These are phyloP conservation scores for Colletes gigas DNA, from an alignment of 1,140 invertebrate genomes.

Conservation along the genomic window DNA sequence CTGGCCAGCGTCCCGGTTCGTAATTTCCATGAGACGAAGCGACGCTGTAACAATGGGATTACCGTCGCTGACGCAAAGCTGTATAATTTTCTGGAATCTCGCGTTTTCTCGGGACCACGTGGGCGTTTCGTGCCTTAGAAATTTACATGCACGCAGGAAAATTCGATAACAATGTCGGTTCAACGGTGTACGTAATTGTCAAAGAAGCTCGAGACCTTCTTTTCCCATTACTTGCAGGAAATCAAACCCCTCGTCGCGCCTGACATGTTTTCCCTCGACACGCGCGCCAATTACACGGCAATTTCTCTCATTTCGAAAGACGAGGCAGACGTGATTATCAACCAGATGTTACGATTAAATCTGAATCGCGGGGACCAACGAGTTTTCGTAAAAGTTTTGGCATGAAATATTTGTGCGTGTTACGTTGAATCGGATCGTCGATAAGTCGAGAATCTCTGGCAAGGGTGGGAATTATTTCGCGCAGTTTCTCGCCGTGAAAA, in stretches of 20 bases:
- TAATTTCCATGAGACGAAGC: constrained; percentile 45
- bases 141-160: constrained; percentile 19
- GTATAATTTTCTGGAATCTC: constrained; percentile 36
- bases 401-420: no score
- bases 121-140: background rate
- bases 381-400: no score
- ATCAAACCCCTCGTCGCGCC: background rate
- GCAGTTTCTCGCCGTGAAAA: constrained; percentile 11
- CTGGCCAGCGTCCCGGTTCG: constrained; percentile 24
- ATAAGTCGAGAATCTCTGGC: background rate
- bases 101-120: constrained; percentile 24
- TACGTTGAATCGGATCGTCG: background rate
- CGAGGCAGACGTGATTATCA: background rate
- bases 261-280: no score
- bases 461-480: background rate
- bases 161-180: constrained; percentile 21
- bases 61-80: constrained; percentile 24
- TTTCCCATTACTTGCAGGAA: background rate
- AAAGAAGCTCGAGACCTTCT: background rate
- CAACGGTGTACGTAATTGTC: background rate
- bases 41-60: constrained; percentile 28
- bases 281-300: background rate
- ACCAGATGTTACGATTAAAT: background rate
- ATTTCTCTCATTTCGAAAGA: background rate
- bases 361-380: background rate